These are phyloP conservation scores for Cylas formicarius DNA, from an alignment of 1,140 invertebrate species.

Conservation along the genomic window DNA sequence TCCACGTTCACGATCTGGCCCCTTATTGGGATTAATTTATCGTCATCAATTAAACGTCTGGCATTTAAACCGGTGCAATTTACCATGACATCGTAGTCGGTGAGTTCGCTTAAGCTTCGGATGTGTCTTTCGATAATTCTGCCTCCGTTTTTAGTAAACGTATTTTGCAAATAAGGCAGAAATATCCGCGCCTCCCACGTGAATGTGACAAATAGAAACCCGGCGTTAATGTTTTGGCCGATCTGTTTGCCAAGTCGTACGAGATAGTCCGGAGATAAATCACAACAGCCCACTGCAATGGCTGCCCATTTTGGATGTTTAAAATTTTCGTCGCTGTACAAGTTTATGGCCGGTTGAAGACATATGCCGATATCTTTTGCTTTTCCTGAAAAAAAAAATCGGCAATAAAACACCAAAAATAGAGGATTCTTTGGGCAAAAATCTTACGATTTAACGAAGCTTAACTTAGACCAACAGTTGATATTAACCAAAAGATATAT, in stretches of 20 bases:
- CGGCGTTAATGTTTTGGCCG: constrained; percentile 47
- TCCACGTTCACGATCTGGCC: constrained; percentile 61
- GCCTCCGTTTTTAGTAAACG: constrained; percentile 52
- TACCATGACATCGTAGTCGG: constrained; percentile 57
- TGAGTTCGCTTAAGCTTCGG: constrained; percentile 49
- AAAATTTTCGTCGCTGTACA: constrained; percentile 45
- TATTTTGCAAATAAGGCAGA: constrained; percentile 53
- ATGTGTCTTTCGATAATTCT: constrained; percentile 39
- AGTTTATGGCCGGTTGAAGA: constrained; percentile 49
- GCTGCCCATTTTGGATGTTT: constrained; percentile 46
- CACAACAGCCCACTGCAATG: constrained; percentile 50
- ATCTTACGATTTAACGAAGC: too few relatives aligned
- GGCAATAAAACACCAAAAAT: too few relatives aligned
- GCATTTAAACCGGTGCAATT: constrained; percentile 67
- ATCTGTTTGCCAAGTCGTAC: constrained; percentile 44
- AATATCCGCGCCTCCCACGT: constrained; percentile 51
- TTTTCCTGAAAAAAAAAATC: constrained; percentile 21
- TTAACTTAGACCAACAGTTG: too few relatives aligned
- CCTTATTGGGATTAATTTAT: constrained; percentile 52
- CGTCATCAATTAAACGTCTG: constrained; percentile 50
- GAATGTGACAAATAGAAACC: constrained; percentile 58
- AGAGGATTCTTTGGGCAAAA: too few relatives aligned
- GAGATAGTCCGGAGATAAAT: constrained; percentile 46
- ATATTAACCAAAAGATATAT: too few relatives aligned
- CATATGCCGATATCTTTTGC: constrained; percentile 51